These are phyloP conservation scores for Diuraphis noxia DNA, from an alignment of 1,140 invertebrate genomes.

Conservation along the genomic window DNA sequence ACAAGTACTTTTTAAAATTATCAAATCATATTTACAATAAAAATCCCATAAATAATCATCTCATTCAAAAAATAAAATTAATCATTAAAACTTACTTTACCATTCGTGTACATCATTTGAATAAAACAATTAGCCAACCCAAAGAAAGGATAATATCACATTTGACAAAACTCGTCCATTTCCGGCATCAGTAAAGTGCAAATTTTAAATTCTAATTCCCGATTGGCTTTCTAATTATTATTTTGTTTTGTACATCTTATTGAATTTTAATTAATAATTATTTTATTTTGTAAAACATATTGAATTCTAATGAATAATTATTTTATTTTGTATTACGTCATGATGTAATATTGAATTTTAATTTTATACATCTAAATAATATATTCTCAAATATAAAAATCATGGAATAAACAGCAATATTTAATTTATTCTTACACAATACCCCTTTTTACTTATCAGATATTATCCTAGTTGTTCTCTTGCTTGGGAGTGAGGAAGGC, in stretches of 20 bases:
- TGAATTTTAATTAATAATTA: neutral
- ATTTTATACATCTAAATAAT: neutral
- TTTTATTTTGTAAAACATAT: neutral
- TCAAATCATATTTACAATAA: neutral
- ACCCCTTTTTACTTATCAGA: neutral
- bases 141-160: neutral
- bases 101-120: neutral
- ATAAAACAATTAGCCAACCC: neutral
- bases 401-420: neutral
- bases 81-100: neutral
- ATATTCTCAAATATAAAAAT: too few relatives aligned
- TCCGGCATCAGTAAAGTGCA: neutral
- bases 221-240: neutral
- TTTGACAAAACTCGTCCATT: neutral
- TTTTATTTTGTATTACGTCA: too few relatives aligned
- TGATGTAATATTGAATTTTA: too few relatives aligned
- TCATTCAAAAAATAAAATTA: neutral
- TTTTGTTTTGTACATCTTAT: neutral
- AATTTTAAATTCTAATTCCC: neutral
- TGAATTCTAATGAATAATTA: too few relatives aligned
- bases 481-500: neutral
- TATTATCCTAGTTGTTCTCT: neutral
- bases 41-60: neutral
- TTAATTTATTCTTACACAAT: neutral
- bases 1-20: constrained; percentile 6